Conservation (phyloP, 2,888 invertebrate genomes). For the Vannuccia rotundouncinata region DNA sequence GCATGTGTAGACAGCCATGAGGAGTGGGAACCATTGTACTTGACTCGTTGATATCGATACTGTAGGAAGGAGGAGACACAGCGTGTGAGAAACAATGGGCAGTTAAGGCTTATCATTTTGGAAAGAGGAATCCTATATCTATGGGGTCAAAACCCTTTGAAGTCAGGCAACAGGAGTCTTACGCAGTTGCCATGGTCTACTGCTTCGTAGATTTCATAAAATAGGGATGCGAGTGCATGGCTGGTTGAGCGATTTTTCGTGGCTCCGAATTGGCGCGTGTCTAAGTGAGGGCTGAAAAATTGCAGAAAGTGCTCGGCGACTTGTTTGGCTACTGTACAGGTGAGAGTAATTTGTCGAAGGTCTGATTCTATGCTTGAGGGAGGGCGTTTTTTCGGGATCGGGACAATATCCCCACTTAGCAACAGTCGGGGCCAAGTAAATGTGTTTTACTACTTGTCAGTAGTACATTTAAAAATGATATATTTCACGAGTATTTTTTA, state of each 20-base stretch:
- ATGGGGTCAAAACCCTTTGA: neutral
- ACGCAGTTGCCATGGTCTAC: neutral
- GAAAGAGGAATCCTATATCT: neutral
- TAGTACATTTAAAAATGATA: no score
- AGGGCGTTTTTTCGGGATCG: neutral
- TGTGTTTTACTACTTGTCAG: no score
- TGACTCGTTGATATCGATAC: conserved; percentile 5
- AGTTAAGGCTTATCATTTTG: neutral
- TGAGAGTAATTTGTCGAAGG: neutral
- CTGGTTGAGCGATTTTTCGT: neutral
- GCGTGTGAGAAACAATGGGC: neutral
- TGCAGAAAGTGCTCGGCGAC: neutral
- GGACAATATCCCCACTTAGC: neutral
- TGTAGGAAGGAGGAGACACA: conserved; percentile 1
- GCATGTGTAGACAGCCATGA: neutral
- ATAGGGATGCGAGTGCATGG: neutral
- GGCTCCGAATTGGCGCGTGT: neutral
- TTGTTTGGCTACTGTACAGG: neutral
- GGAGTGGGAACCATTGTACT: conserved; percentile 1
- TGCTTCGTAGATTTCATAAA: neutral
- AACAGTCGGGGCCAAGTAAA: neutral
- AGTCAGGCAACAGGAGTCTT: neutral
- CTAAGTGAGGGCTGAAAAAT: neutral
- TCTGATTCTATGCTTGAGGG: neutral
- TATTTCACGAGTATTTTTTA: no score